phyloP scores from a whole-genome alignment of 1,140 invertebrate genomes.

The Drosophila guanche region DNA sequence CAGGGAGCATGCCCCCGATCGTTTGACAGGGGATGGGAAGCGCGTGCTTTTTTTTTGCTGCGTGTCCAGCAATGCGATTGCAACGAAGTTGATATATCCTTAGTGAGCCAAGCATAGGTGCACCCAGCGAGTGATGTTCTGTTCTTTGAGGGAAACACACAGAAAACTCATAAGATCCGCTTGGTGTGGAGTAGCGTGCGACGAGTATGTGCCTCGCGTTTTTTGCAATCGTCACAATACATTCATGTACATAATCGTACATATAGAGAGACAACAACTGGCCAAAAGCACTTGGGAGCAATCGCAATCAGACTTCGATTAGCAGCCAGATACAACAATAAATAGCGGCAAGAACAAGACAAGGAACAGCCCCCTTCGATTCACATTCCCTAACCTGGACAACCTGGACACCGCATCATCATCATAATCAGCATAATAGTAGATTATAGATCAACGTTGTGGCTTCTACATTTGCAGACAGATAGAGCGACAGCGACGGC shows the following conservation, averaged over 20 bases:
- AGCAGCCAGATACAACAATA: slow-evolving; percentile 64
- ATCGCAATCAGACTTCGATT: slow-evolving; percentile 74
- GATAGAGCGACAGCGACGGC: slow-evolving; percentile 59
- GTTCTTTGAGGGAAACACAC: no score
- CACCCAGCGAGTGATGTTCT: no score
- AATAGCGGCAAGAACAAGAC: slow-evolving; percentile 55
- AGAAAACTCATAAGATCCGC: no score
- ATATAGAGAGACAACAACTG: slow-evolving; percentile 52
- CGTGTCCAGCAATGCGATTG: no score
- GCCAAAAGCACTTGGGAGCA: slow-evolving; percentile 48
- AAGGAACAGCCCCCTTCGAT: slow-evolving; percentile 8
- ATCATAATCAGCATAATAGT: not conserved
- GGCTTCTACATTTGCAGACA: slow-evolving; percentile 31
- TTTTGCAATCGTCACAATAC: slow-evolving; percentile 17
- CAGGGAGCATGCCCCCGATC: not conserved
- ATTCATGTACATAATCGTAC: not conserved
- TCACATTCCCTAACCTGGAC: not conserved
- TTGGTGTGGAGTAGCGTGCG: slow-evolving; percentile 1
- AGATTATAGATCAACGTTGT: no score
- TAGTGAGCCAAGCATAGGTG: no score
- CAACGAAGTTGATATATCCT: not conserved
- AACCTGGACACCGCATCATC: not conserved
- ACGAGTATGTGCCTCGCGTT: slow-evolving; percentile 9
- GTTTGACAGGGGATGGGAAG: not conserved
- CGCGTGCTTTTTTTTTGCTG: slow-evolving; percentile 4